Percentiles rank a stretch among this genome's conserved stretches.
Conservation (phyloP, 1,140 invertebrate genomes). For the Lamellibrachia luymesi region DNA sequence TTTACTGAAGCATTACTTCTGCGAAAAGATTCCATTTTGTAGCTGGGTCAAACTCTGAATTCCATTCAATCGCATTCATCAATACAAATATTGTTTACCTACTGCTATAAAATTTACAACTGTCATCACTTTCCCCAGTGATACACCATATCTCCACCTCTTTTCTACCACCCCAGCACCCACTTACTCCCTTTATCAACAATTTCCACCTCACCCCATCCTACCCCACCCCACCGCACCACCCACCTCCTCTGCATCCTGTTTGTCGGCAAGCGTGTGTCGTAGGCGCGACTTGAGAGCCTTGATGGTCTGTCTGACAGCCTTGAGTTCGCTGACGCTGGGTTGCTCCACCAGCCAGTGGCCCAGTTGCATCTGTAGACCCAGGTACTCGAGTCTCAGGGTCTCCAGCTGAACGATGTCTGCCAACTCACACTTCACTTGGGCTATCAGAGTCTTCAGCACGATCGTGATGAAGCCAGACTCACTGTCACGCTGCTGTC, state of each 20-base stretch:
- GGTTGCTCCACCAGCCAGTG: conserved; percentile 37
- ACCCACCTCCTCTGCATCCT: conserved; percentile 42
- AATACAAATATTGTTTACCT: too few relatives aligned
- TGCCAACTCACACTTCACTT: conserved; percentile 32
- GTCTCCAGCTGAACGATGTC: conserved; percentile 32
- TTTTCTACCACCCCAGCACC: too few relatives aligned
- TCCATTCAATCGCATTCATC: too few relatives aligned
- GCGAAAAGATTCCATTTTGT: too few relatives aligned
- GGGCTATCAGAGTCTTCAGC: conserved; percentile 33
- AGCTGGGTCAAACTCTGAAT: too few relatives aligned
- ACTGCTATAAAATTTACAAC: too few relatives aligned
- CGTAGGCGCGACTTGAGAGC: conserved; percentile 41
- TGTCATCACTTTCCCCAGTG: too few relatives aligned
- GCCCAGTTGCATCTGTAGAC: conserved; percentile 30
- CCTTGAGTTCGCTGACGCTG: conserved; percentile 31
- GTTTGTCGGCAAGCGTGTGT: conserved; percentile 41
- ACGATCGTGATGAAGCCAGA: conserved; percentile 33
- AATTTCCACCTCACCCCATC: neutral
- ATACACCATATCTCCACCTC: too few relatives aligned
- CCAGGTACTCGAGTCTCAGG: conserved; percentile 31
- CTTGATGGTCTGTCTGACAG: conserved; percentile 32
- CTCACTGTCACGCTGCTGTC: neutral
- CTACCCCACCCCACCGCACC: neutral
- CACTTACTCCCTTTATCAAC: neutral
- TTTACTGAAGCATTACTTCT: too few relatives aligned